Percentiles rank a stretch among this genome's conserved stretches.
These are phyloP conservation scores for Saccostrea echinata DNA, from an alignment of 1,140 invertebrate species.

Conservation along the genomic window DNA sequence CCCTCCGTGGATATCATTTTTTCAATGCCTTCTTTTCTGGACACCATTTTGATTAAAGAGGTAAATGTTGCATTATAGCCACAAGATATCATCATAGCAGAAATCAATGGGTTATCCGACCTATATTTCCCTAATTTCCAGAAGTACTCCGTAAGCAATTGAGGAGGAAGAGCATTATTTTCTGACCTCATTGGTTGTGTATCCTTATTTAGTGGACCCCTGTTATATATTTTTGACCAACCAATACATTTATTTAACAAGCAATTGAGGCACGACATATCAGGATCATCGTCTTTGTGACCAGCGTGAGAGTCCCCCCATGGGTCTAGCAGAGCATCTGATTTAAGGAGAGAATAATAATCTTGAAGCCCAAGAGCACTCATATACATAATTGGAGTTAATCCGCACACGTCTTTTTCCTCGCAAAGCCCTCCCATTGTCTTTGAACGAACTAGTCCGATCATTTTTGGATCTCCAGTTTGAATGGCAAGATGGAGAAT, in stretches of 20 bases:
- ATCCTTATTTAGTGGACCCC: background rate
- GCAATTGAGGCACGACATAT: constrained; percentile 38
- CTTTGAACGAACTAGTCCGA: constrained; percentile 5
- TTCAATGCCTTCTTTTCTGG: constrained; percentile 1
- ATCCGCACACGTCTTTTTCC: constrained; percentile 27
- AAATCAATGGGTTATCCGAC: background rate
- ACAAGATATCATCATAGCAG: background rate
- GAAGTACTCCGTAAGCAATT: background rate
- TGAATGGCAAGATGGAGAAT: constrained; percentile 47
- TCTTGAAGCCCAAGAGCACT: constrained; percentile 37
- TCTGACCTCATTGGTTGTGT: background rate
- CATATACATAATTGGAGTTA: constrained; percentile 26
- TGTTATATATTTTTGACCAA: constrained; percentile 45
- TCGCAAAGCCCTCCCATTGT: background rate
- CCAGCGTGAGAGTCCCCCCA: background rate
- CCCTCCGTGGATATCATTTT: constrained; percentile 9
- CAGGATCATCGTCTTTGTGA: constrained; percentile 11
- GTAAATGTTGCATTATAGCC: background rate
- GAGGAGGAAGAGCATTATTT: constrained; percentile 4
- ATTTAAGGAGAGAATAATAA: background rate
- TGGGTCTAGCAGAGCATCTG: background rate
- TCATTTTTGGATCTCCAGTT: constrained; percentile 13
- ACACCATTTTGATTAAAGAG: background rate
- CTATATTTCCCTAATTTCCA: constrained; percentile 4
- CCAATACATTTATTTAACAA: constrained; percentile 45